Evolutionary conservation across 2,113 vertebrate species (phyloP).

Genomic region (Murina feae): DNA sequence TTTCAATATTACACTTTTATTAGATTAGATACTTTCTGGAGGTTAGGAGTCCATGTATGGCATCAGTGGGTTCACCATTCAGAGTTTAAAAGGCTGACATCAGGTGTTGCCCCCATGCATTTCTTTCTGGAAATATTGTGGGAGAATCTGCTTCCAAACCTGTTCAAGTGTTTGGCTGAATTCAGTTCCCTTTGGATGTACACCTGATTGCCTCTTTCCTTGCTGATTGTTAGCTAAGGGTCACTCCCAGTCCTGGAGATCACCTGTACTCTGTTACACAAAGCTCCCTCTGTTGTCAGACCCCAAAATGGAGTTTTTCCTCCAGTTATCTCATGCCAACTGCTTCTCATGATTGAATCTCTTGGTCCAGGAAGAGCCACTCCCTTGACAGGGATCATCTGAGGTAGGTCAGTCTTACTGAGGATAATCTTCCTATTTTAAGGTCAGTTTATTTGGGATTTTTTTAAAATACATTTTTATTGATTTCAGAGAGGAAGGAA

Average conservation of each 20-base stretch:
- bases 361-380: background rate
- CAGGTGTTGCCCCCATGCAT: rapidly evolving
- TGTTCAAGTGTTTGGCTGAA: background rate
- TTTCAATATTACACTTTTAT: too few relatives aligned
- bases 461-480: background rate
- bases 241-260: rapidly evolving
- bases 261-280: background rate
- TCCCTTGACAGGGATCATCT: background rate
- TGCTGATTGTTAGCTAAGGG: background rate
- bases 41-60: background rate
- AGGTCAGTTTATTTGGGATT: background rate
- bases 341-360: background rate
- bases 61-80: background rate
- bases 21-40: background rate
- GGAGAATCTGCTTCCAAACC: background rate
- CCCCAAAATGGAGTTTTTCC: background rate
- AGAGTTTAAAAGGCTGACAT: background rate
- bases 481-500: too few relatives aligned
- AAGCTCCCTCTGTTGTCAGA: background rate
- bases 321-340: background rate
- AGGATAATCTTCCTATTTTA: background rate
- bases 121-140: background rate
- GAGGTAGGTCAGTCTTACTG: background rate
- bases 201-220: background rate
- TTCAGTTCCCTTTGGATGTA: background rate